Base-by-base conservation (phyloP, 2,888 invertebrate genomes). In the Coleophora flavipennella region DNA sequence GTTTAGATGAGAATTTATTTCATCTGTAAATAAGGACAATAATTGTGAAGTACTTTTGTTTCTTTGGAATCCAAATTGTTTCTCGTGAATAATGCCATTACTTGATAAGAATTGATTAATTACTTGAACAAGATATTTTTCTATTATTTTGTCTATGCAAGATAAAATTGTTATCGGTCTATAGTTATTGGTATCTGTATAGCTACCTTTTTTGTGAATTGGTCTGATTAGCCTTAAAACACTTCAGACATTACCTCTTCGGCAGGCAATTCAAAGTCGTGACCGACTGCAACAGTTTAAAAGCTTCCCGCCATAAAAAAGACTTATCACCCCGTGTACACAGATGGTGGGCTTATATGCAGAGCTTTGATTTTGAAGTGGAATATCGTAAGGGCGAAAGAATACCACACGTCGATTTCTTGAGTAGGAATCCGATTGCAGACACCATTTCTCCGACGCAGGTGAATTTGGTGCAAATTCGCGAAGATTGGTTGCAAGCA, bases 311-410 rank as follows among this genome's bases (percentile, higher is more conserved):
- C 13, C 20, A 37, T n/a, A 45, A 48, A 33, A 38, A 40, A 28
- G 41, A 48, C 8, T 28, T 49, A 12, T n/a, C 42, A 8, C 43
- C 47, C 7, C 36, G 43, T 2, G 34, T 49, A 1, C 39, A 41
- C 26, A 26, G 45, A 11, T 46, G 49, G 43, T 49, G 49, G 43
- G 35, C 40, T 8, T 44, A 37, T 28, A 26, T 48, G 8, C 46
- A 47, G 27, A 34, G 36, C 8, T 44, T 42, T 20, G 13, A 43
- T 29, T 49, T 49, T 35, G 38, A 38, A n/a, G 41, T 49, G n/a
- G 40, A 41, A n/a, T 49, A 47, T 31, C 33, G 45, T 1, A 43
- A 35, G 28, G 43, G 40, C 8, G 43, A 40, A n/a, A 34, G 40
- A 2, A 31, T 38, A n/a, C 40, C 40, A 6, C 43, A 43, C 13